These are phyloP conservation scores for Microtus oregoni DNA, from an alignment of 2,113 vertebrate species.

Conservation along the genomic window DNA sequence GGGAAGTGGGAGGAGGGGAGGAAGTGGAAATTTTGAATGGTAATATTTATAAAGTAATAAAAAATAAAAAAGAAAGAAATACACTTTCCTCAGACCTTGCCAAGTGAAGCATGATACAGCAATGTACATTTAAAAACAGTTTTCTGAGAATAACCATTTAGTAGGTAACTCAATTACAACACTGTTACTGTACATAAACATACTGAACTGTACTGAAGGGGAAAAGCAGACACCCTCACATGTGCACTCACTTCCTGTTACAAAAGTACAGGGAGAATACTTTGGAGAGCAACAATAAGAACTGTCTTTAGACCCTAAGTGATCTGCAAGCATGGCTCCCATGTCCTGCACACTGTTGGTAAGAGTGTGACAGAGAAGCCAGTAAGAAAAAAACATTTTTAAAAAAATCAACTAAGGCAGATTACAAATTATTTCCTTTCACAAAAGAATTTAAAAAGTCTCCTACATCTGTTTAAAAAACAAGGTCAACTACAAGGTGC, in stretches of 20 bases:
- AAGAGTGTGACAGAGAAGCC: conserved; percentile 2
- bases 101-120: conserved; percentile 51
- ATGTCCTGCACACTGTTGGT: not conserved
- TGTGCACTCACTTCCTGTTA: conserved; percentile 56
- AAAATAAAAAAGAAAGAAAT: conserved; percentile 15
- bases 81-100: conserved; percentile 42
- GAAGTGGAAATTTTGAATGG: too few relatives aligned
- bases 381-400: not conserved
- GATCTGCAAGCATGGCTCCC: conserved; percentile 58
- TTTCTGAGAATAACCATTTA: conserved; percentile 64
- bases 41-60: too few relatives aligned
- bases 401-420: conserved; percentile 52
- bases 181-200: conserved; percentile 63
- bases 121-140: conserved; percentile 10
- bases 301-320: not conserved
- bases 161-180: conserved; percentile 60
- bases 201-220: conserved; percentile 63
- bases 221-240: conserved; percentile 50
- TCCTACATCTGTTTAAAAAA: not conserved
- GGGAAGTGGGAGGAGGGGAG: too few relatives aligned
- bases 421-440: conserved; percentile 56
- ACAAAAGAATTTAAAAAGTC: conserved; percentile 39
- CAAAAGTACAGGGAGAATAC: conserved; percentile 70
- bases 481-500: conserved; percentile 80
- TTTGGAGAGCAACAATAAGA: conserved; percentile 63